Evolutionary conservation across 2,888 invertebrate species (phyloP).

Genomic region (Penaeus monodon): DNA sequence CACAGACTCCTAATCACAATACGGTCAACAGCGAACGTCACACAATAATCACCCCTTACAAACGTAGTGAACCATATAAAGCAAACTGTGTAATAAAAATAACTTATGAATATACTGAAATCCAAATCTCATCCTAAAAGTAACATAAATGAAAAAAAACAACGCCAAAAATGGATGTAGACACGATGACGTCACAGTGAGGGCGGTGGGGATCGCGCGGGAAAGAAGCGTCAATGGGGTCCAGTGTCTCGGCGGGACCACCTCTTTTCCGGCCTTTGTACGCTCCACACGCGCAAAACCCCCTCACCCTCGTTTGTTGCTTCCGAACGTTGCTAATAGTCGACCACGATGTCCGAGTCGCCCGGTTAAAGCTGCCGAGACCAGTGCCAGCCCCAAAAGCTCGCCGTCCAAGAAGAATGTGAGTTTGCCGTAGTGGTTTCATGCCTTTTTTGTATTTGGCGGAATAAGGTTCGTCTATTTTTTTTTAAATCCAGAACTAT

Average conservation of each 20-base stretch:
- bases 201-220: slow-evolving; percentile 22
- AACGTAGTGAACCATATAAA: too few species aligned
- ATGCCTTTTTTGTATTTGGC: neutral
- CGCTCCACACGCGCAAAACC: neutral
- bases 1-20: too few species aligned
- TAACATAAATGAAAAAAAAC: too few species aligned
- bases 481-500: neutral
- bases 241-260: neutral
- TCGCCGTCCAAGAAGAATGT: slow-evolving; percentile 44
- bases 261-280: neutral
- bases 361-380: slow-evolving; percentile 12
- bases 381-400: slow-evolving; percentile 21
- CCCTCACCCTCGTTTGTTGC: neutral
- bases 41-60: too few species aligned
- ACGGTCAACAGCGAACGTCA: too few species aligned
- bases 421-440: neutral
- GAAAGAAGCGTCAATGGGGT: slow-evolving; percentile 32
- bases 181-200: slow-evolving; percentile 27
- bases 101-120: too few species aligned
- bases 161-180: neutral
- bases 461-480: too few species aligned
- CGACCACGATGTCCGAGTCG: slow-evolving; percentile 16
- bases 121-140: too few species aligned
- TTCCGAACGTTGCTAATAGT: neutral
- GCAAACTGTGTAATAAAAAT: too few species aligned